A percentile compares a stretch with the other conserved stretches of the same genome.
Conservation (phyloP, 2,113 vertebrate genomes). For the Aegotheles bennettii region DNA sequence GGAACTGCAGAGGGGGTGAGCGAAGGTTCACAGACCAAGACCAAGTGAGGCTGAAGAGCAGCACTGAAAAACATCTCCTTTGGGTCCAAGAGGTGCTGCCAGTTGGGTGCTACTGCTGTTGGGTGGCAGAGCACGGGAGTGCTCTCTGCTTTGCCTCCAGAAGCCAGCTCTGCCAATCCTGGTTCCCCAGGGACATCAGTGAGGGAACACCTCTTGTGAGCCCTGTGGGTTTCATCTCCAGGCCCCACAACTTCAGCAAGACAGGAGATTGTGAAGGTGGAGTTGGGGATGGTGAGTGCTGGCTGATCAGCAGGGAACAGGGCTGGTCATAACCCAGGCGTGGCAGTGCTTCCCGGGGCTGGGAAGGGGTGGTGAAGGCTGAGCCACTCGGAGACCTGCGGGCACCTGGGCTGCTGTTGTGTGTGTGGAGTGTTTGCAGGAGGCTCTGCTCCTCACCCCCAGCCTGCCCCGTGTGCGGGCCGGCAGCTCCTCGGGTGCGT, state of each 20-base stretch:
- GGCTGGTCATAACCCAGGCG: neutral
- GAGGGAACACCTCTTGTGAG: neutral
- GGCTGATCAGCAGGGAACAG: neutral
- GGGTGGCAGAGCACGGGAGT: neutral
- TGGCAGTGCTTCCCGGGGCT: neutral
- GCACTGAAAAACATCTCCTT: neutral
- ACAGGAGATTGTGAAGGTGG: neutral
- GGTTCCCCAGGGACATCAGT: rapidly evolving
- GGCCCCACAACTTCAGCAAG: neutral
- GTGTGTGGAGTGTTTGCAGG: rapidly evolving
- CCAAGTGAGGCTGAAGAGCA: neutral
- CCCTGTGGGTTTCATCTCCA: neutral
- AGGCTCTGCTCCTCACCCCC: neutral
- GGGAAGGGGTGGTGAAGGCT: neutral
- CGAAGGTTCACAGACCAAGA: neutral
- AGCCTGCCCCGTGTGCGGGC: rapidly evolving
- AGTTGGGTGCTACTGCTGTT: rapidly evolving
- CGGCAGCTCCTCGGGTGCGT: neutral
- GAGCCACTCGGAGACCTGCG: neutral
- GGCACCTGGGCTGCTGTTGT: neutral
- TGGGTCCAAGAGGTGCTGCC: neutral
- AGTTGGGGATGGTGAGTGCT: neutral
- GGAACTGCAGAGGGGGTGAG: rapidly evolving
- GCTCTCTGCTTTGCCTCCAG: neutral
- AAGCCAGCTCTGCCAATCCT: neutral